A percentile compares a stretch with the other conserved stretches of the same genome.
phyloP scores from a whole-genome alignment of 2,113 vertebrate species.

The Oncorhynchus masou region DNA sequence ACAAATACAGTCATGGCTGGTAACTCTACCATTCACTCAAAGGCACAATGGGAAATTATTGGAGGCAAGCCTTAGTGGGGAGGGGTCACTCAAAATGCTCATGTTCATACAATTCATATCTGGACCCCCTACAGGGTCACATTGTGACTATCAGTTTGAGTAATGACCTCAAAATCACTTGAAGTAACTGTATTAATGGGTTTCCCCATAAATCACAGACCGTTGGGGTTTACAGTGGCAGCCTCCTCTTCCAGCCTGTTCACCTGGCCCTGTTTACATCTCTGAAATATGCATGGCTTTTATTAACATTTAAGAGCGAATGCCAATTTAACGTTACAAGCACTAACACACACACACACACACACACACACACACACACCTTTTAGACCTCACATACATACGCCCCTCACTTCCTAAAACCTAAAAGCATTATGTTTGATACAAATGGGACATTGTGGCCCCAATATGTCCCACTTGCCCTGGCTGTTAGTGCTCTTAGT shows the following conservation, averaged over 20 bases:
- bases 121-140: no score
- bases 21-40: no score
- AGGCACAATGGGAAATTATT: no score
- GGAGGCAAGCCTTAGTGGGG: no score
- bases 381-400: background rate
- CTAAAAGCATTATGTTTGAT: background rate
- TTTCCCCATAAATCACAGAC: no score
- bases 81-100: no score
- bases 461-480: background rate
- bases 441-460: background rate
- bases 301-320: conserved; percentile 59
- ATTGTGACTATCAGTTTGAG: no score
- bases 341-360: background rate
- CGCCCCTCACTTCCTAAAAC: background rate
- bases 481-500: background rate
- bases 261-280: conserved; percentile 52
- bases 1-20: no score
- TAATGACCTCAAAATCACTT: no score
- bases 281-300: conserved; percentile 66
- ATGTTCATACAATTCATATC: no score
- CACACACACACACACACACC: background rate
- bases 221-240: background rate
- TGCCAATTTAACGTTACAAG: background rate
- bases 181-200: no score
- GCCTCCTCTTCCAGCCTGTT: conserved; percentile 22